These are phyloP conservation scores for Osmerus eperlanus DNA, from an alignment of 2,113 vertebrate species.

Conservation along the genomic window DNA sequence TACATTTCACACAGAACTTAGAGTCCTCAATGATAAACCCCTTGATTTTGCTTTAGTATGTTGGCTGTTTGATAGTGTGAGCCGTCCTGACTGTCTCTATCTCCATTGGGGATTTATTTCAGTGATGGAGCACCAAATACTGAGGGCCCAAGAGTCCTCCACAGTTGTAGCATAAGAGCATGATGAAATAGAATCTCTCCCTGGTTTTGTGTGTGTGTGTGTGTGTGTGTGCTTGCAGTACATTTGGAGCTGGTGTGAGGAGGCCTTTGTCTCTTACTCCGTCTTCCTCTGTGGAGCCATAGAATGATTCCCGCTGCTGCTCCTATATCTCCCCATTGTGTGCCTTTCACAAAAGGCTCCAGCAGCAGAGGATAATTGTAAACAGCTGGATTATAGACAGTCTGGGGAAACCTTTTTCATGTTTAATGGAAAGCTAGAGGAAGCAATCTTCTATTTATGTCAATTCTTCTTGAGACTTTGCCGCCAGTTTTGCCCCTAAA, in stretches of 20 bases:
- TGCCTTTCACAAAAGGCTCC: slow-evolving; percentile 47
- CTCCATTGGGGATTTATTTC: slow-evolving; percentile 20
- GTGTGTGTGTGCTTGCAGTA: slow-evolving; percentile 11
- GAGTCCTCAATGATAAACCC: slow-evolving; percentile 7
- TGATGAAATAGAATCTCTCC: slow-evolving; percentile 38
- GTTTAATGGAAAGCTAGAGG: slow-evolving; percentile 44
- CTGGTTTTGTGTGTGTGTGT: slow-evolving; percentile 16
- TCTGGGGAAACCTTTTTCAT: slow-evolving; percentile 33
- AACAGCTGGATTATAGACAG: slow-evolving; percentile 61
- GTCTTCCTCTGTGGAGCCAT: slow-evolving; percentile 24
- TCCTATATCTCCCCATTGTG: slow-evolving; percentile 42
- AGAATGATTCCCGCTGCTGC: slow-evolving; percentile 27
- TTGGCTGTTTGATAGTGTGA: slow-evolving; percentile 20
- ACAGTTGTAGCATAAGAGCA: slow-evolving; percentile 14
- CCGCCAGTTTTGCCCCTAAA: background rate
- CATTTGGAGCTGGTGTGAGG: background rate
- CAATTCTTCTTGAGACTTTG: slow-evolving; percentile 34
- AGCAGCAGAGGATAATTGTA: slow-evolving; percentile 54
- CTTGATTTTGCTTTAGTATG: slow-evolving; percentile 16
- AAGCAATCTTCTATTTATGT: slow-evolving; percentile 36
- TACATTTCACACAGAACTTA: slow-evolving; percentile 4
- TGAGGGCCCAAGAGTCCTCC: slow-evolving; percentile 16
- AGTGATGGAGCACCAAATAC: slow-evolving; percentile 8
- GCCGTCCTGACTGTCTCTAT: slow-evolving; percentile 18
- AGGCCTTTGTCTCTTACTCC: slow-evolving; percentile 14